A percentile compares a stretch with the other conserved stretches of the same genome.
Evolutionary conservation across 92 coral and sea anemone genomes (phyloP).

Genomic region (Umimayanthus kanabou): DNA sequence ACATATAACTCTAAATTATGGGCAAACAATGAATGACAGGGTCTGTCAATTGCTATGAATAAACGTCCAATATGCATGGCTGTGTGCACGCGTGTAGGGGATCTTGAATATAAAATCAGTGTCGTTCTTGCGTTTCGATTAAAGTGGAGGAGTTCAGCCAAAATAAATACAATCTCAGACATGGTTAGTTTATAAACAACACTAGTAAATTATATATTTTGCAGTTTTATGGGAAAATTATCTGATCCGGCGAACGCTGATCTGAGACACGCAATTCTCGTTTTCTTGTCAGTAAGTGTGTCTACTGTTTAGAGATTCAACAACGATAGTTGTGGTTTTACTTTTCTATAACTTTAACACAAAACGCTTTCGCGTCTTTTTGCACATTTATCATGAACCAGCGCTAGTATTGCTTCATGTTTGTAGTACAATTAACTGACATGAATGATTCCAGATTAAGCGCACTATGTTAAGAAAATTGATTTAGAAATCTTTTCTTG

Average conservation of each 20-base stretch:
- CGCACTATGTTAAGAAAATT: background rate
- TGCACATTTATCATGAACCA: background rate
- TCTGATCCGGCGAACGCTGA: background rate
- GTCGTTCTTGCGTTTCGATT: background rate
- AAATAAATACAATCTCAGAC: background rate
- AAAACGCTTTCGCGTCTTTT: background rate
- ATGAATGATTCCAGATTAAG: background rate
- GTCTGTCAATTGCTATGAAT: background rate
- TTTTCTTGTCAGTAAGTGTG: background rate
- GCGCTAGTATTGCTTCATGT: background rate
- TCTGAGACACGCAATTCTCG: background rate
- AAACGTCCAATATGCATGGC: background rate
- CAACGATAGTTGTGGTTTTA: background rate
- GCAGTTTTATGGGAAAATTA: background rate
- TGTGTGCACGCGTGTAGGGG: background rate
- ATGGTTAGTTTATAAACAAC: background rate
- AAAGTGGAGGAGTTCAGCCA: background rate
- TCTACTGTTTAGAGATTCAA: background rate
- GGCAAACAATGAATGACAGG: background rate
- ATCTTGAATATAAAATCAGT: background rate
- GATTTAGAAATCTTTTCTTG: too few species aligned
- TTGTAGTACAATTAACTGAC: background rate
- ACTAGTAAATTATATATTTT: background rate
- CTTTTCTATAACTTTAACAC: background rate
- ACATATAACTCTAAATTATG: constrained; percentile 19